These are phyloP conservation scores for Sebastes wilsoni DNA, from an alignment of 2,797 vertebrate species.

Conservation along the genomic window DNA sequence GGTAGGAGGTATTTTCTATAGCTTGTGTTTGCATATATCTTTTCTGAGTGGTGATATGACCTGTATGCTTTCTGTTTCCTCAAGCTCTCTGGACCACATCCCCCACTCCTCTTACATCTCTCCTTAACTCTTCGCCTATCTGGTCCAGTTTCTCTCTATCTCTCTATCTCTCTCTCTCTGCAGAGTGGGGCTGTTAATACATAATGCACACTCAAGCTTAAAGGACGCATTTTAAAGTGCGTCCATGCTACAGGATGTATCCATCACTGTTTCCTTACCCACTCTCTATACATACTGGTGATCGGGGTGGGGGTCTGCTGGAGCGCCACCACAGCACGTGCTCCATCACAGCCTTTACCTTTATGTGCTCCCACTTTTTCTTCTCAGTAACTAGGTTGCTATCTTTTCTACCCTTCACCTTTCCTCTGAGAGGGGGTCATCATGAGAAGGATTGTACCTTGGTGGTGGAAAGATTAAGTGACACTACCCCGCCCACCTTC, in stretches of 20 bases:
- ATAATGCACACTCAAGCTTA: conserved; percentile 66
- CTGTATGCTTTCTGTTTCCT: conserved; percentile 14
- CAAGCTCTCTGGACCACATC: conserved; percentile 23
- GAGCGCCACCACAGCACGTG: background rate
- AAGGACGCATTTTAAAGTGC: conserved; percentile 51
- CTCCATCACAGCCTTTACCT: conserved; percentile 25
- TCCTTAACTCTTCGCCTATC: conserved; percentile 21
- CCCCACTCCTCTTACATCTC: conserved; percentile 21
- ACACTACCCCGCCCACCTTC: conserved; percentile 8
- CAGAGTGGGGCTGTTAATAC: conserved; percentile 55
- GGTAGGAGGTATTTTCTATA: background rate
- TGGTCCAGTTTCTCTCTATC: conserved; percentile 31
- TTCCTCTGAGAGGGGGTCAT: conserved; percentile 34
- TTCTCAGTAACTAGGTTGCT: background rate
- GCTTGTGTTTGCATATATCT: background rate
- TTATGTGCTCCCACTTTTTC: background rate
- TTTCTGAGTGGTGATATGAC: background rate
- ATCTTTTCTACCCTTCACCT: conserved; percentile 26
- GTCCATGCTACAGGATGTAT: conserved; percentile 41
- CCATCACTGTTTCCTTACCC: conserved; percentile 41
- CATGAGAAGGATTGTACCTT: conserved; percentile 1
- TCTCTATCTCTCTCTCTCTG: conserved; percentile 28
- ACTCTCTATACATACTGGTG: background rate
- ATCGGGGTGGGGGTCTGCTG: conserved; percentile 19
- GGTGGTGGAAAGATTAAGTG: conserved; percentile 38